Percentiles rank a stretch among this genome's conserved stretches.
phyloP scores from a whole-genome alignment of 2,797 vertebrate genomes.

The Poecile montanus region DNA sequence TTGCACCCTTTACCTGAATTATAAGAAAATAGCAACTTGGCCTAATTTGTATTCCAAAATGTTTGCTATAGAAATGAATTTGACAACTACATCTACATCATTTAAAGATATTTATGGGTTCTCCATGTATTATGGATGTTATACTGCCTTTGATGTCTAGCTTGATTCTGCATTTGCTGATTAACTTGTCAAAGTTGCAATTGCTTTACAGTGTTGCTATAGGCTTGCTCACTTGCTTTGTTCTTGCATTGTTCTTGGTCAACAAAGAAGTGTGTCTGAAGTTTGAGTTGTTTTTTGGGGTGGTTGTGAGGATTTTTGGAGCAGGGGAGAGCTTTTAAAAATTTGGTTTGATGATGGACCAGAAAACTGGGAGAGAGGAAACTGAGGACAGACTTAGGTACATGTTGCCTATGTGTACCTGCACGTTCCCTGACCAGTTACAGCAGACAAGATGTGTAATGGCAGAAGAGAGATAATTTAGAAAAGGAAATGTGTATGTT shows the following conservation, averaged over 20 bases:
- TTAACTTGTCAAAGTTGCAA: not conserved
- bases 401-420: fast-evolving
- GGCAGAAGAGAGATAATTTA: not conserved
- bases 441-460: not conserved
- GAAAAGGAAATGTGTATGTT: not conserved
- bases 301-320: not conserved
- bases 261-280: not conserved
- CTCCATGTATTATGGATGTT: not conserved
- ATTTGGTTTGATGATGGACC: not conserved
- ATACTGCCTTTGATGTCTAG: not conserved
- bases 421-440: not conserved
- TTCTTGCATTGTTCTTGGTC: not conserved
- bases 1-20: not conserved
- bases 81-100: not conserved
- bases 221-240: not conserved
- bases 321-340: not conserved
- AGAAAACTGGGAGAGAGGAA: not conserved
- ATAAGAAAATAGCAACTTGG: not conserved
- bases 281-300: not conserved
- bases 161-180: constrained; percentile 5
- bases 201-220: not conserved
- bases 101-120: constrained; percentile 37
- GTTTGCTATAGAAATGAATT: not conserved
- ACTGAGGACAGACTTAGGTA: not conserved
- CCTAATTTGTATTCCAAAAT: constrained; percentile 20